These are phyloP conservation scores for Archips crataeganus DNA, from an alignment of 2,888 invertebrate species.

Conservation along the genomic window DNA sequence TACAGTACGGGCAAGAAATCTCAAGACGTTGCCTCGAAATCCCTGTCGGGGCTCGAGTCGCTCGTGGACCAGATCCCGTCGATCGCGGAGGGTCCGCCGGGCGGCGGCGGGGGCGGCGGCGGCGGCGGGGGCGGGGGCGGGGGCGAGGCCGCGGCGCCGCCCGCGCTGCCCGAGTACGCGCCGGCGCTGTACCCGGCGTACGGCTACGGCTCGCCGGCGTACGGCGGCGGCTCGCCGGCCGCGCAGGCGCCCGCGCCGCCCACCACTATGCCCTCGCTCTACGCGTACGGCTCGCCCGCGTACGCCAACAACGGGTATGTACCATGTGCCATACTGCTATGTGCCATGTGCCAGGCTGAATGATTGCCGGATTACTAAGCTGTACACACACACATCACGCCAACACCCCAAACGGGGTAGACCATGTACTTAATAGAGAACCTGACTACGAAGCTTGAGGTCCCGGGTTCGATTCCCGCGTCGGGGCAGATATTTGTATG, in stretches of 20 bases:
- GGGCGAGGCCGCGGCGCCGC: conserved; percentile 46
- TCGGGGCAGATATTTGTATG: too few species aligned
- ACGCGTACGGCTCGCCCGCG: conserved; percentile 72
- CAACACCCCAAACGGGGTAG: too few species aligned
- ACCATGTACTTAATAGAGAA: too few species aligned
- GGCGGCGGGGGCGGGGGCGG: conserved; percentile 48
- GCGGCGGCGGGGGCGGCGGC: conserved; percentile 48
- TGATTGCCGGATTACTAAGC: too few species aligned
- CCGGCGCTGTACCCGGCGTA: conserved; percentile 54
- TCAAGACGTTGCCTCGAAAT: conserved; percentile 94
- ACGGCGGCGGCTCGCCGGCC: conserved; percentile 46
- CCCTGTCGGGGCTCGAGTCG: conserved; percentile 94
- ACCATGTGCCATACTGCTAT: too few species aligned
- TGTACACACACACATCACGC: too few species aligned
- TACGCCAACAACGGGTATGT: conserved; percentile 73
- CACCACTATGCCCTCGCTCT: conserved; percentile 62
- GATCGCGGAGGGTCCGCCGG: conserved; percentile 89
- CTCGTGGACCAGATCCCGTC: conserved; percentile 96
- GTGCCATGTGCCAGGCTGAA: too few species aligned
- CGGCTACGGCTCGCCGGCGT: conserved; percentile 45
- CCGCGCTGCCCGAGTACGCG: conserved; percentile 47
- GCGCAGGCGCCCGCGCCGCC: conserved; percentile 54
- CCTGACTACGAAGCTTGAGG: too few species aligned
- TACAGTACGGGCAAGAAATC: conserved; percentile 76
- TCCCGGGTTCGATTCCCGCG: too few species aligned